Percentiles rank a stretch among this genome's conserved stretches.
Conservation (phyloP, 2,113 vertebrate species). For the Leptobrachium ailaonicum region DNA sequence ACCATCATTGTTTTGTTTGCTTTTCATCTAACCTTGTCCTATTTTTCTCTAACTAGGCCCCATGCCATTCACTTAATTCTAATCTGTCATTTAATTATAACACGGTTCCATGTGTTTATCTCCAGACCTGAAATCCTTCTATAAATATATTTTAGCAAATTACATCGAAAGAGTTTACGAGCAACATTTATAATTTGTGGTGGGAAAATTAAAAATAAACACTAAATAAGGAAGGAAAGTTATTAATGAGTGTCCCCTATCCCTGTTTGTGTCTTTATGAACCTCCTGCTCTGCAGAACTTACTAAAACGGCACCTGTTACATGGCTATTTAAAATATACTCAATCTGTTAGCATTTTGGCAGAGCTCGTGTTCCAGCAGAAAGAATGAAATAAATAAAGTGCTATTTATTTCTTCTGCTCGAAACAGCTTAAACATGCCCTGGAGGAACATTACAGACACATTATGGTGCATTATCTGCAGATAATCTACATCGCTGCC, state of each 20-base stretch:
- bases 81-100: no score
- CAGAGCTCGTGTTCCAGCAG: conserved; percentile 25
- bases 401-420: conserved; percentile 41
- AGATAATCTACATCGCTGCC: conserved; percentile 32
- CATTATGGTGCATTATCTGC: conserved; percentile 47
- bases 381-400: conserved; percentile 46
- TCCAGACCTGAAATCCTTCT: no score
- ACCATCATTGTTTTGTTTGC: no score
- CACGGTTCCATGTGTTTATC: not conserved
- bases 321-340: conserved; percentile 44
- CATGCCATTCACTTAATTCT: no score
- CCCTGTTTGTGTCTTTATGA: conserved; percentile 31
- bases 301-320: conserved; percentile 44
- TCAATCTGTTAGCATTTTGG: conserved; percentile 47
- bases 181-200: not conserved
- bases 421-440: conserved; percentile 37
- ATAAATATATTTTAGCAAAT: no score
- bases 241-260: conserved; percentile 28
- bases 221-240: not conserved
- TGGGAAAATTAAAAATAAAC: conserved; percentile 3
- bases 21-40: no score
- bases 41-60: no score
- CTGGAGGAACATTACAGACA: conserved; percentile 46
- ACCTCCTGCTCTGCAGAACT: conserved; percentile 44
- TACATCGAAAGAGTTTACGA: no score